A percentile compares a stretch with the other conserved stretches of the same genome.
Evolutionary conservation across 2,113 vertebrate species (phyloP).

Genomic region (Oryctolagus cuniculus): DNA sequence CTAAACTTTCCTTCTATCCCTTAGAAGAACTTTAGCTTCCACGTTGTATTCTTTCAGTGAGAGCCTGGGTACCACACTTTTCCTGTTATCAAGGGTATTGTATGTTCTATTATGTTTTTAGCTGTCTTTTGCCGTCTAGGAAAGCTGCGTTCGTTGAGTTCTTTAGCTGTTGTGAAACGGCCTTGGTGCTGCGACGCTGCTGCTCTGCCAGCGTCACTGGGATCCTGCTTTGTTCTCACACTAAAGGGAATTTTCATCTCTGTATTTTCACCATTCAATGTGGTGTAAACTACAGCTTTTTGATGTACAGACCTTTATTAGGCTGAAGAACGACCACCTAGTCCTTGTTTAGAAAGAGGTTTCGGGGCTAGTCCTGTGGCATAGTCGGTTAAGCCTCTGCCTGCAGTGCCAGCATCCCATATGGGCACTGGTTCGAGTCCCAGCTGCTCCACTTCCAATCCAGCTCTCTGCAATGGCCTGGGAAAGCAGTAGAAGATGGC

Average conservation of each 20-base stretch:
- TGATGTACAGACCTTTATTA: background rate
- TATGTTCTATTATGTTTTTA: background rate
- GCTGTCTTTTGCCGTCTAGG: background rate
- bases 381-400: too few species aligned
- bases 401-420: too few species aligned
- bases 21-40: constrained; percentile 13
- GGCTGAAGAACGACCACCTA: background rate
- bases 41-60: background rate
- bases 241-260: background rate
- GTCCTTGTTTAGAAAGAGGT: background rate
- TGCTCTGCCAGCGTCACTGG: background rate
- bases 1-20: background rate
- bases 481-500: too few species aligned
- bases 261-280: background rate
- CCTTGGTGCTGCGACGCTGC: background rate
- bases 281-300: background rate
- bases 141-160: background rate
- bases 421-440: too few species aligned
- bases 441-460: too few species aligned
- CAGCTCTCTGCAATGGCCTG: too few species aligned
- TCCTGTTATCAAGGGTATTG: background rate
- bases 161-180: background rate
- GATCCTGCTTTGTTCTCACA: background rate
- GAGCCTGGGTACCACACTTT: background rate
- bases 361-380: too few species aligned